Base-by-base conservation (phyloP, 1,140 invertebrate genomes). In the Drosophila mauritiana region DNA sequence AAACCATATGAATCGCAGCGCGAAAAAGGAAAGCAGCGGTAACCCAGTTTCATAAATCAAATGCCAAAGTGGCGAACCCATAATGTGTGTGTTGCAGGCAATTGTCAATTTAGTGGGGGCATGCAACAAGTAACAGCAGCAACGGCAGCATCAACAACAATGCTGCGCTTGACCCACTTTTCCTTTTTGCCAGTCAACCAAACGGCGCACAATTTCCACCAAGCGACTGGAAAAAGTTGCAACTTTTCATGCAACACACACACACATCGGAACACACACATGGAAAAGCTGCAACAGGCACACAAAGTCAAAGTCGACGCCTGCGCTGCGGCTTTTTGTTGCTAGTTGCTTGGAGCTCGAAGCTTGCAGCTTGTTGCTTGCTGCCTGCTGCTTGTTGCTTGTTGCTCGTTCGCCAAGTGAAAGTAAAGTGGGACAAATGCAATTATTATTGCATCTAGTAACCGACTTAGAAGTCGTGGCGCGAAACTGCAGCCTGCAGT, bases 391-490 rank as follows among this genome's bases (percentile, higher is more conserved):
- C 78, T 59, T 37, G 31, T 25, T 56, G 70, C 54, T 53, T 34
- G 73, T 1, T 17, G 20, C 42, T 61, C 53, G 65, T 65, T 48
- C 77, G 84, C 80, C 84, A 89, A 91, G 90, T 91, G 90, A 91
- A 91, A 91, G 90, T 91, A 91, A 91, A 91, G 90, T 91, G 90
- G 90, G 90, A 78, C 90, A 91, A 91, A 91, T 91, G 88, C 78
- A 90, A 90, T 91, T 91, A 91, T 91, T 91, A 90, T 88, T 91
- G 77, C 90, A 91, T 91, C 85, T 89, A 78, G 80, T 91, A 91
- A 91, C 89, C 82, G 89, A 85, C 81, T 88, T 88, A 88, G 84
- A 88, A 88, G 84, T 81, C 80, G 67, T 76, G 54, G 45, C 52
- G 53, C 46, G 39, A 42, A 37, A 62, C 43, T 67, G 59, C 73